A percentile compares a stretch with the other conserved stretches of the same genome.
Evolutionary conservation across 2,888 invertebrate genomes (phyloP).

Genomic region (Machimus rusticus): DNA sequence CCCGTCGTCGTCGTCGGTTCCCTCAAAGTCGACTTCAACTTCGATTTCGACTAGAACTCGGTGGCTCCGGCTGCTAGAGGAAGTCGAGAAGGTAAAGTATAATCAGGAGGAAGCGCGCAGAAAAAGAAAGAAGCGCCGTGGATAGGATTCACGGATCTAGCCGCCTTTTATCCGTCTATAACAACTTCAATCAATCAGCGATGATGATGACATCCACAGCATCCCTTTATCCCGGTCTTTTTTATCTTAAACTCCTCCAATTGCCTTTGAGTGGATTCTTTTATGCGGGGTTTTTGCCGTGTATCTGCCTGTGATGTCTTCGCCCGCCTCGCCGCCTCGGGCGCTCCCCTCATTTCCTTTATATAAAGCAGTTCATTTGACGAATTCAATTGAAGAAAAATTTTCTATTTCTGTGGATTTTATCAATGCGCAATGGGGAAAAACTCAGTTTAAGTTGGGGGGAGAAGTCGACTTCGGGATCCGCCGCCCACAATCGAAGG

Average conservation of each 20-base stretch:
- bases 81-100: neutral
- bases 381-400: constrained; percentile 29
- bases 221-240: constrained; percentile 18
- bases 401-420: constrained; percentile 12
- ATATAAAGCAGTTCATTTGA: constrained; percentile 30
- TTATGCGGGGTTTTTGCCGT: constrained; percentile 18
- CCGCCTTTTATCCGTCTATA: constrained; percentile 35
- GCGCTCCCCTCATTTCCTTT: constrained; percentile 28
- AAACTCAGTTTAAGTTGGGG: neutral
- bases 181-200: constrained; percentile 36
- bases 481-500: neutral
- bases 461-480: neutral
- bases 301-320: constrained; percentile 31
- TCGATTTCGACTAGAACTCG: neutral
- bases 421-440: constrained; percentile 19
- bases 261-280: constrained; percentile 32
- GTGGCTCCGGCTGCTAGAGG: neutral
- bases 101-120: neutral
- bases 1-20: neutral
- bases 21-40: neutral
- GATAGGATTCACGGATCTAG: constrained; percentile 29
- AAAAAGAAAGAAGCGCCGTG: neutral
- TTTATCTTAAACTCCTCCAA: constrained; percentile 31
- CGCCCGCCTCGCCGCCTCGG: neutral
- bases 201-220: constrained; percentile 33